A percentile compares a stretch with the other conserved stretches of the same genome.
phyloP scores from a whole-genome alignment of 2,888 invertebrate species.

The Tipula lateralis region DNA sequence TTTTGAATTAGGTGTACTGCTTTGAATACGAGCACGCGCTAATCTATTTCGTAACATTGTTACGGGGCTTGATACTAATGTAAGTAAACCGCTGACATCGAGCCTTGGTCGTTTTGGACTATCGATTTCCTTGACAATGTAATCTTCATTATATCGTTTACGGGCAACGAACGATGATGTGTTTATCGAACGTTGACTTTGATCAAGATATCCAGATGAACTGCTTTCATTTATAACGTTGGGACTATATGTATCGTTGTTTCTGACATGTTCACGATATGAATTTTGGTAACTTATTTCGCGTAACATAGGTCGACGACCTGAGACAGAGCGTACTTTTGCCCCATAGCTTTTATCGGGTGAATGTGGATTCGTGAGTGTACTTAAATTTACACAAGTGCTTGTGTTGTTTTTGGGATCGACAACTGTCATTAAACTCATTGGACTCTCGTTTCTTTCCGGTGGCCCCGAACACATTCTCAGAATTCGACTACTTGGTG shows the following conservation, averaged over 20 bases:
- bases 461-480: not conserved
- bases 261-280: conserved; percentile 41
- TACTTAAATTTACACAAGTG: conserved; percentile 29
- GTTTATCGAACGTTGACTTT: conserved; percentile 39
- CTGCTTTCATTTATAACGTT: conserved; percentile 42
- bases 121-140: conserved; percentile 33
- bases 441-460: not conserved
- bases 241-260: not conserved
- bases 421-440: not conserved
- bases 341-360: conserved; percentile 6
- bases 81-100: conserved; percentile 42
- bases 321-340: conserved; percentile 40
- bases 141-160: conserved; percentile 39
- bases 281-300: conserved; percentile 41
- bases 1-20: conserved; percentile 39
- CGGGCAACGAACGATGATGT: conserved; percentile 43
- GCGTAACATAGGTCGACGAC: conserved; percentile 42
- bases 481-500: not conserved
- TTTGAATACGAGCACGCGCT: conserved; percentile 41
- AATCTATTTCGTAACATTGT: conserved; percentile 43
- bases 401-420: not conserved
- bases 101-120: conserved; percentile 45
- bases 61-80: conserved; percentile 43
- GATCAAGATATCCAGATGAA: conserved; percentile 43
- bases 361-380: not conserved